Conservation (phyloP, 2,797 vertebrate species). For the Ptychadena robeensis region DNA sequence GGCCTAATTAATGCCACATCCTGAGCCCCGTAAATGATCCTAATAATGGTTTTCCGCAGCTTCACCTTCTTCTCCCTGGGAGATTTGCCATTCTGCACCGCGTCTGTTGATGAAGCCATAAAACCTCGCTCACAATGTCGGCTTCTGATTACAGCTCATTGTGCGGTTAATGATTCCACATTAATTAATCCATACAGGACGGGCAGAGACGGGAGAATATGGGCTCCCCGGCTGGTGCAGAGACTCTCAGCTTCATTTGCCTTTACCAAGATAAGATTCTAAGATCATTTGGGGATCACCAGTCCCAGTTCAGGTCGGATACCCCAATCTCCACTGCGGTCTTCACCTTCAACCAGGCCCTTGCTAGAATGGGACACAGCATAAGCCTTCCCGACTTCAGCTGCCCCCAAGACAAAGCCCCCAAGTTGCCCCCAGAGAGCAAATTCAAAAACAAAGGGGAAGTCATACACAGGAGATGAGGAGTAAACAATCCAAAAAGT, state of each 20-base stretch:
- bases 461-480: no score
- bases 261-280: not conserved
- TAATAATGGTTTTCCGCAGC: constrained; percentile 42
- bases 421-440: no score
- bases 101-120: constrained; percentile 12
- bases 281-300: no score
- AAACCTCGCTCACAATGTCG: constrained; percentile 26
- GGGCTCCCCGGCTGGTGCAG: not conserved
- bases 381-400: no score
- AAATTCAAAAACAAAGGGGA: no score
- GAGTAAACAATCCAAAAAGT: no score
- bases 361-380: no score
- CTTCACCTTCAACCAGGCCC: no score
- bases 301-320: no score
- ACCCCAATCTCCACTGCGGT: no score
- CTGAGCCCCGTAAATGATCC: constrained; percentile 20
- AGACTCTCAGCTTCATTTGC: not conserved
- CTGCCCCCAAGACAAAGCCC: no score
- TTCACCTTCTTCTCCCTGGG: constrained; percentile 29
- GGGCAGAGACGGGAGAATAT: not conserved
- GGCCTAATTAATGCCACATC: constrained; percentile 39
- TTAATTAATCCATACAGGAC: constrained; percentile 40
- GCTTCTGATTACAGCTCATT: constrained; percentile 28
- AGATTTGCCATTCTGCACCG: constrained; percentile 4
- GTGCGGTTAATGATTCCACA: constrained; percentile 20